phyloP scores from a whole-genome alignment of 1,140 invertebrate genomes.

The Neotoxoptera formosana region DNA sequence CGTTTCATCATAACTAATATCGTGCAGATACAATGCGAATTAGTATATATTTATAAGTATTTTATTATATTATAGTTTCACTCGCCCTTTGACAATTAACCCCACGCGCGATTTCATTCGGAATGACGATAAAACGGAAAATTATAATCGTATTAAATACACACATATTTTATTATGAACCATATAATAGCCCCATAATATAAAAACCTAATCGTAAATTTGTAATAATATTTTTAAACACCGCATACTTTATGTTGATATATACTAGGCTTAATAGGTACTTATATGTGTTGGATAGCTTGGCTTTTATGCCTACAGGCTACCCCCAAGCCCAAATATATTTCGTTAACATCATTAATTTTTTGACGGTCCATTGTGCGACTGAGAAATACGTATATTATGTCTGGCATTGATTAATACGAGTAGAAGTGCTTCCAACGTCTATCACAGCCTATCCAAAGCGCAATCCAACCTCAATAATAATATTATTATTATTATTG shows the following conservation, averaged over 20 bases:
- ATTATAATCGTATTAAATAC: not conserved
- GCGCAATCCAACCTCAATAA: conserved; percentile 4
- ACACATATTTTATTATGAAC: not conserved
- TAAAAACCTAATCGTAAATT: not conserved
- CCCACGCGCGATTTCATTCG: not conserved
- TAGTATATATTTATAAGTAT: no score
- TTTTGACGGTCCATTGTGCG: not conserved
- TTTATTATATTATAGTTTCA: not conserved
- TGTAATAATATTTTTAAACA: not conserved
- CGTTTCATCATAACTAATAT: no score
- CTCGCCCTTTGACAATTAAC: not conserved
- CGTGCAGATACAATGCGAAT: no score
- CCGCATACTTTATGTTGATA: not conserved
- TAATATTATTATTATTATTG: not conserved
- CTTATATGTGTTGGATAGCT: not conserved
- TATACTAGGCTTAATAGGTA: not conserved
- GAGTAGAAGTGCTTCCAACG: not conserved
- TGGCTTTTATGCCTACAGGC: not conserved
- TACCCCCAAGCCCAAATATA: not conserved
- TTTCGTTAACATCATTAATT: not conserved
- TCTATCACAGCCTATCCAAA: not conserved
- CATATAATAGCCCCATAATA: not conserved
- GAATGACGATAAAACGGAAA: not conserved
- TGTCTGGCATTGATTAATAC: conserved; percentile 7
- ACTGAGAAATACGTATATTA: no score